Base-by-base conservation (phyloP, 2,113 vertebrate genomes). In the Oreotrochilus melanogaster region DNA sequence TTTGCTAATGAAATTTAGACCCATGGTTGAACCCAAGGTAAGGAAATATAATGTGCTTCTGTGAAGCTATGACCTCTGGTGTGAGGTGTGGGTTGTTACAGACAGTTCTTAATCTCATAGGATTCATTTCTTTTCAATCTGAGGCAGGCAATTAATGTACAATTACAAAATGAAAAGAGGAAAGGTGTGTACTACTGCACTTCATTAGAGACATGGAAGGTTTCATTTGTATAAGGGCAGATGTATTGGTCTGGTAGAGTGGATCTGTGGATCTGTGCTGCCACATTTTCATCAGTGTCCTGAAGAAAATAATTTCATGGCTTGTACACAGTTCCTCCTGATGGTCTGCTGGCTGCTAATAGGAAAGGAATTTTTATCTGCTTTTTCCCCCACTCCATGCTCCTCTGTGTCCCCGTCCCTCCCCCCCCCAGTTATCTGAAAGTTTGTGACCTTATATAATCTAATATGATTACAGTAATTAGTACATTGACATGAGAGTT, bases 191-290 rank as follows among this genome's bases (percentile, higher is more conserved):
- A n/a, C 17, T n/a, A 2, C 9, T 72, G 60, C 10, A 7, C 27
- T 42, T 51, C 0, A 0, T 18, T 21, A 56, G 65, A 71, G 45
- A 18, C 35, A 35, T 1, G 1, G 56, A 14, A 69, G 22, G 10
- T 35, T 54, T 74, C 8, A 23, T 48, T 47, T 64, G 19, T 51
- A 6, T n/a, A 2, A 2, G 50, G 43, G 24, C 64, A 64, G 50
- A 35, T 51, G 39, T 53, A n/a, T 8, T 24, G 53, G 78, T 33
- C 66, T 67, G 39, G 30, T 15, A 88, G 66, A 14, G 30, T 31
- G 22, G 33, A n/a, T 48, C 18, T 27, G 30, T 31, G 22, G 33
- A 28, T 54, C 18, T 27, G 5, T 9, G 9, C n/a, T 67, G 54
- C 33, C 31, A 30, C 42, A 14, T 88, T 78, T 61, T 73, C 33